phyloP scores from a whole-genome alignment of 1,140 invertebrate genomes.

The Sycobia sp. region DNA sequence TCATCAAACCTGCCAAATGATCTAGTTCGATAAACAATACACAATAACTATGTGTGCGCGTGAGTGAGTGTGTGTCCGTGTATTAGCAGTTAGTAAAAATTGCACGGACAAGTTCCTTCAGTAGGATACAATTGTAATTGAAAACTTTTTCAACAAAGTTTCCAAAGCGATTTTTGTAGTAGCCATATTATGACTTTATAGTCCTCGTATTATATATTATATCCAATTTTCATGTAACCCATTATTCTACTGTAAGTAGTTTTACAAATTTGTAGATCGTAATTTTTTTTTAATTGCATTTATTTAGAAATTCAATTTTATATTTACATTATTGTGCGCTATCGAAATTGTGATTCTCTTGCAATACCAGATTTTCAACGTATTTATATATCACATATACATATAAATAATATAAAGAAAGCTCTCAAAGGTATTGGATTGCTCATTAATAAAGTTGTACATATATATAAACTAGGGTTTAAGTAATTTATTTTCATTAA shows the following conservation, averaged over 20 bases:
- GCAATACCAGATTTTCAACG: too few species aligned
- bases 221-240: too few species aligned
- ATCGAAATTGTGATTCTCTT: slow-evolving; percentile 11
- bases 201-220: not conserved
- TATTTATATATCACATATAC: too few species aligned
- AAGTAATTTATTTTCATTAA: slow-evolving; percentile 22
- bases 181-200: slow-evolving; percentile 12
- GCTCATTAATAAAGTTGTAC: slow-evolving; percentile 7
- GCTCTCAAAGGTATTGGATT: too few species aligned
- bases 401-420: too few species aligned
- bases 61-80: slow-evolving; percentile 31
- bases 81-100: slow-evolving; percentile 37
- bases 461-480: slow-evolving; percentile 2
- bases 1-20: slow-evolving; percentile 32
- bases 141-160: slow-evolving; percentile 30
- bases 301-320: too few species aligned
- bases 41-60: slow-evolving; percentile 28
- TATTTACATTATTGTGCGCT: too few species aligned
- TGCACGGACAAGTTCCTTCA: slow-evolving; percentile 37
- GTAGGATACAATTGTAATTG: slow-evolving; percentile 33
- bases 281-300: too few species aligned
- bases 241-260: too few species aligned
- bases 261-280: too few species aligned
- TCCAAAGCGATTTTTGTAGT: slow-evolving; percentile 25
- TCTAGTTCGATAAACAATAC: slow-evolving; percentile 28